A percentile compares a stretch with the other conserved stretches of the same genome.
phyloP scores from a whole-genome alignment of 2,797 vertebrate genomes.

The Petrocephalus sullivani region DNA sequence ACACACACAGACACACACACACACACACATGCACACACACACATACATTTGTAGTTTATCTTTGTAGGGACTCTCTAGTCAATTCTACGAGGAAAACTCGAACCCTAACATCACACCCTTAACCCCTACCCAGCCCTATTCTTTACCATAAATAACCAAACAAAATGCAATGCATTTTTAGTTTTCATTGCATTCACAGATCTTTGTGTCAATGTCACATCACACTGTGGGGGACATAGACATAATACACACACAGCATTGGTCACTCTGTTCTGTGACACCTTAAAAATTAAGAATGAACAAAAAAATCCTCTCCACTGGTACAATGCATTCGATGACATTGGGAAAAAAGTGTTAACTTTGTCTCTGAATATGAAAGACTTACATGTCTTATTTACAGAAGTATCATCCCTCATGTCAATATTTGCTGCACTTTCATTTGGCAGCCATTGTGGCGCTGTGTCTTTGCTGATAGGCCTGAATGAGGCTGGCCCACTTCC shows the following conservation, averaged over 20 bases:
- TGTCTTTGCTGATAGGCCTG: conserved; percentile 1
- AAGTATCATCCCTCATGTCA: neutral
- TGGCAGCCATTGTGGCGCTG: neutral
- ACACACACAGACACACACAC: no score
- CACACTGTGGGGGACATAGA: no score
- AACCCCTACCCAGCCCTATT: no score
- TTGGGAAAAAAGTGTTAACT: neutral
- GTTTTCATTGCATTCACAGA: no score
- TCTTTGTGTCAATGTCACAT: no score
- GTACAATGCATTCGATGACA: neutral
- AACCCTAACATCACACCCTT: no score
- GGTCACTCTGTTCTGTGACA: neutral
- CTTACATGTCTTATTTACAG: neutral
- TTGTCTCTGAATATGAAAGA: conserved; percentile 5
- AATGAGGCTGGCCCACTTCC: neutral
- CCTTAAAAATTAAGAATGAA: neutral
- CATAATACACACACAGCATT: neutral
- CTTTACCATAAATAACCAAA: no score
- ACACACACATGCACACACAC: no score
- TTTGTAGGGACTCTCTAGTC: no score
- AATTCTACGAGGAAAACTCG: no score
- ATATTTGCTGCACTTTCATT: neutral
- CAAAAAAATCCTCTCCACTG: neutral
- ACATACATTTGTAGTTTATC: no score
- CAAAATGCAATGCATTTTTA: no score